Evolutionary conservation across 2,113 vertebrate species (phyloP).

Genomic region (Cyanocitta stelleri): DNA sequence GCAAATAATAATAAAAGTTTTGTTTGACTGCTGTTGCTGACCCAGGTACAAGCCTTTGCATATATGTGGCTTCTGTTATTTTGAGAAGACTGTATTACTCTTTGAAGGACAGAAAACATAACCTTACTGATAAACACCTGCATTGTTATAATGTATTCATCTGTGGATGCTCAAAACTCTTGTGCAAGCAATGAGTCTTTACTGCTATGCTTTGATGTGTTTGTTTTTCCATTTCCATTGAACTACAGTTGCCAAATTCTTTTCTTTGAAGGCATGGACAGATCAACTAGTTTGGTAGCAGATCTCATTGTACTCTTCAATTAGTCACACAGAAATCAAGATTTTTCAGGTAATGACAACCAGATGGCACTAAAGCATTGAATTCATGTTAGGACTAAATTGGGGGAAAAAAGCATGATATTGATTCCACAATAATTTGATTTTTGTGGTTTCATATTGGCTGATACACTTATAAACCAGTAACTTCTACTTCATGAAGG

Average conservation of each 20-base stretch:
- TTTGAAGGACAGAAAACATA: neutral
- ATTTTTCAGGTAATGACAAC: neutral
- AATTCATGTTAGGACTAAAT: neutral
- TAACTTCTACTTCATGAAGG: neutral
- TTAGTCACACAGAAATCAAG: neutral
- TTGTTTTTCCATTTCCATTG: neutral
- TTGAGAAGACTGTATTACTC: neutral
- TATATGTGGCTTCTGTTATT: neutral
- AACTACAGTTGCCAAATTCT: neutral
- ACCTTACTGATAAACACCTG: neutral
- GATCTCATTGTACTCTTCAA: neutral
- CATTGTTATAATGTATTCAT: neutral
- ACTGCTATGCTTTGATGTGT: neutral
- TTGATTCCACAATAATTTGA: neutral
- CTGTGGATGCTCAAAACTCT: neutral
- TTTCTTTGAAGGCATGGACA: neutral
- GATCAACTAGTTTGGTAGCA: neutral
- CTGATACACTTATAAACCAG: neutral
- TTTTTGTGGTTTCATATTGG: neutral
- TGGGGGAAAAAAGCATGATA: neutral
- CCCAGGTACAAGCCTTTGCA: neutral
- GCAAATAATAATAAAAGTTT: neutral
- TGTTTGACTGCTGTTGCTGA: neutral
- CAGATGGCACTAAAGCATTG: neutral
- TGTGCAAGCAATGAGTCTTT: neutral